These are phyloP conservation scores for Boloria euphrosyne DNA, from an alignment of 2,888 invertebrate genomes.

Conservation along the genomic window DNA sequence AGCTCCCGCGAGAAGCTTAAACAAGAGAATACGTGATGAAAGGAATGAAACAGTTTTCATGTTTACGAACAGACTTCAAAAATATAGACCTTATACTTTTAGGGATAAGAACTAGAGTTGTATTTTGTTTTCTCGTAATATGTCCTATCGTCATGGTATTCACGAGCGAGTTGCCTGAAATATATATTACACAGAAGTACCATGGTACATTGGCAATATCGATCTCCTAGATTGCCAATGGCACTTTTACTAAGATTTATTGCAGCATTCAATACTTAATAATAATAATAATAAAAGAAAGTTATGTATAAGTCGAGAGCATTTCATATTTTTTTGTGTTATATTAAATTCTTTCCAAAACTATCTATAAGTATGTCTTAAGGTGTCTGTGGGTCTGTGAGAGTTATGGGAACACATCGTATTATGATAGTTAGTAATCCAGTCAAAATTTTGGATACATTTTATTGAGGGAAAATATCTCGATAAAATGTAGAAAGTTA, in stretches of 20 bases:
- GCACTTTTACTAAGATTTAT: background rate
- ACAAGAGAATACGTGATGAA: constrained; percentile 31
- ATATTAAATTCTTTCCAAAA: no score
- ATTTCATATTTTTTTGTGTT: no score
- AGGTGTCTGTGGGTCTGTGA: no score
- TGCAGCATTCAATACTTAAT: no score
- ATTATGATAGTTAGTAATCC: no score
- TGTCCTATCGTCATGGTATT: background rate
- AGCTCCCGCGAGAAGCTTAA: constrained; percentile 24
- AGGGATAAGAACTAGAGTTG: constrained; percentile 12
- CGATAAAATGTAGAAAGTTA: no score
- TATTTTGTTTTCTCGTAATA: background rate
- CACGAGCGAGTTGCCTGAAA: constrained; percentile 10
- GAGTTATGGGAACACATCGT: no score
- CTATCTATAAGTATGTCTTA: no score
- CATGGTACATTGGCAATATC: constrained; percentile 11
- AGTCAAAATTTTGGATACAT: no score
- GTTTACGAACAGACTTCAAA: constrained; percentile 20
- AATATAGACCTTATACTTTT: constrained; percentile 4
- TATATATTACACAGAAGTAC: background rate
- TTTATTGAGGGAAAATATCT: no score
- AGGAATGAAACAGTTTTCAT: constrained; percentile 25
- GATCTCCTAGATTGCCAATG: constrained; percentile 9
- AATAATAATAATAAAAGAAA: no score
- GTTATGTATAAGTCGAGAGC: no score